Evolutionary conservation across 2,888 invertebrate species (phyloP).

Genomic region (Petrophora chlorosata): DNA sequence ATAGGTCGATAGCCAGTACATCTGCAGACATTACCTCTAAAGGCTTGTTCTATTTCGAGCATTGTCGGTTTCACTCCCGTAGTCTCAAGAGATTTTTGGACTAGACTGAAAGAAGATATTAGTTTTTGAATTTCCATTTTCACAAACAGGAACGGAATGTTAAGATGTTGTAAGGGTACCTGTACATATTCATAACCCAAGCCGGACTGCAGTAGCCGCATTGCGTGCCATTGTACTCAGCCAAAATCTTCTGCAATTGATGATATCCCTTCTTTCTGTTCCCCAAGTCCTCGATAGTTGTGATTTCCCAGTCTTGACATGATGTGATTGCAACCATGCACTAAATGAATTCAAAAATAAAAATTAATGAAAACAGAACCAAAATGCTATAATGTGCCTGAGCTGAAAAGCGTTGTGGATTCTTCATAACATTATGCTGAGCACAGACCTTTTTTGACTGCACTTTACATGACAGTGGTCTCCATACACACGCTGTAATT

Average conservation of each 20-base stretch:
- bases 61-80: constrained; percentile 73
- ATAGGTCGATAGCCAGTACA: constrained; percentile 89
- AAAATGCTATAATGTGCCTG: too few species aligned
- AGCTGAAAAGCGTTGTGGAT: too few species aligned
- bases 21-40: constrained; percentile 88
- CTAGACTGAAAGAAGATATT: constrained; percentile 58
- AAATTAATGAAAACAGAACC: too few species aligned
- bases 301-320: constrained; percentile 86
- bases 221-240: constrained; percentile 85
- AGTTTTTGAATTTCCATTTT: too few species aligned
- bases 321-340: constrained; percentile 77
- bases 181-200: constrained; percentile 62
- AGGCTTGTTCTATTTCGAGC: constrained; percentile 86
- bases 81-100: constrained; percentile 44
- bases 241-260: constrained; percentile 83
- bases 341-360: too few species aligned
- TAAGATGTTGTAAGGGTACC: too few species aligned
- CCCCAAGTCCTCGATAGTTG: constrained; percentile 88
- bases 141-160: too few species aligned
- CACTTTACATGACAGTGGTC: too few species aligned
- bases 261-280: constrained; percentile 85
- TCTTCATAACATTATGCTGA: too few species aligned
- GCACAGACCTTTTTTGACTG: too few species aligned
- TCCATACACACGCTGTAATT: too few species aligned
- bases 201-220: constrained; percentile 86